phyloP scores from a whole-genome alignment of 2,888 invertebrate genomes.

The Leucophenga montana region DNA sequence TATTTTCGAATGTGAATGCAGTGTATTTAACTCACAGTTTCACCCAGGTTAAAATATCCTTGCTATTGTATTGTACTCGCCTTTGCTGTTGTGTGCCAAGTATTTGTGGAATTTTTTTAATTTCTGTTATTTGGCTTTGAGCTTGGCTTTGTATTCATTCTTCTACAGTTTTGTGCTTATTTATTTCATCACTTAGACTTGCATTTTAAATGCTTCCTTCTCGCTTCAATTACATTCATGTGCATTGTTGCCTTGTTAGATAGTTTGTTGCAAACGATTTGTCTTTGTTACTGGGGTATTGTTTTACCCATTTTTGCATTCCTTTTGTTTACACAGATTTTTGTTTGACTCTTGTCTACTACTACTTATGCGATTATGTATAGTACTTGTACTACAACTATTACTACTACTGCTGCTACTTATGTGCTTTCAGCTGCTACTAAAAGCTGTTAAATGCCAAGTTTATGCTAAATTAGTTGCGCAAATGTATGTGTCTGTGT shows the following conservation, averaged over 20 bases:
- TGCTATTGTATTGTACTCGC: background rate
- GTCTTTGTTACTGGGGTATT: background rate
- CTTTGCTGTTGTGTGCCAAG: conserved; percentile 16
- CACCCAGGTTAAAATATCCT: background rate
- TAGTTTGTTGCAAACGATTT: background rate
- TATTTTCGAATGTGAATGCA: background rate
- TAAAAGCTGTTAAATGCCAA: conserved; percentile 52
- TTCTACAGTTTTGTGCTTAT: conserved; percentile 33
- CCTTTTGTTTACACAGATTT: background rate
- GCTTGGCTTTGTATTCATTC: conserved; percentile 5
- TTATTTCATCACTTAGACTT: conserved; percentile 7
- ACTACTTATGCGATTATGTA: background rate
- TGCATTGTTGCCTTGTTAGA: background rate
- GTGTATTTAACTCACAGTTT: background rate
- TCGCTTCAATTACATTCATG: background rate
- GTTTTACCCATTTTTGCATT: conserved; percentile 19
- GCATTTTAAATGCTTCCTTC: background rate
- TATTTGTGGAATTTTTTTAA: conserved; percentile 50
- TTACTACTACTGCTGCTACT: background rate
- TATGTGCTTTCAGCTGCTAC: background rate
- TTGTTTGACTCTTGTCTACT: background rate
- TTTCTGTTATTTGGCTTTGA: conserved; percentile 56
- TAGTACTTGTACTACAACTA: background rate
- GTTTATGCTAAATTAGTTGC: conserved; percentile 58
- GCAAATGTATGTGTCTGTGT: conserved; percentile 20